Evolutionary conservation across 2,797 vertebrate genomes (phyloP), one percentile per base, ranked within the genome.

Genomic region (Peromyscus melanophrys): DNA sequence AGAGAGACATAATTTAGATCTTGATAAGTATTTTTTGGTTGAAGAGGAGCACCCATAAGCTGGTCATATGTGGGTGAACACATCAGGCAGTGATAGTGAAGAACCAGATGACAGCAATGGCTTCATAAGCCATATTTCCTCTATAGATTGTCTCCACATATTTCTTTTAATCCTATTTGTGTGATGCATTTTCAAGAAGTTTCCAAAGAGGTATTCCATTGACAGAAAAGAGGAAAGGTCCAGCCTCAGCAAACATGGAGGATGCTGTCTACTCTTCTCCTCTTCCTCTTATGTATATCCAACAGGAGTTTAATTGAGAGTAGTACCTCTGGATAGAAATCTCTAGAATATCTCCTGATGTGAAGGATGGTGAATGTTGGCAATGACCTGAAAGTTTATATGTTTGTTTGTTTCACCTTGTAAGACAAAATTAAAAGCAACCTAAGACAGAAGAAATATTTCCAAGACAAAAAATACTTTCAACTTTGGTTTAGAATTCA

Each of bases 391-490:
- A 89, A 89, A 17, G 37, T 63, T 65, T 92, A 37, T 67, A 6
- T 89, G 84, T 84, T 81, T 63, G 21, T 43, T 16, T 82, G 77
- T 67, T 94, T 31, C 25, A 80, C 37, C 55, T 82, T 82, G 10
- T 37, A 69, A 96, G 77, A 89, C 4, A 85, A 65, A 97, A 85
- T 29, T 90, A 90, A 94, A 97, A 83, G 46, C 19, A 88, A 88
- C 4, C 16, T 57, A 94, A 94, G 83, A 78, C 91, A 95, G 65
- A 94, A 31, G 59, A 84, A 65, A 11, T 85, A 43, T 34, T 34
- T 86, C 43, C 13, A 94, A 94, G 83, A 78, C 91, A 73, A n/a
- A 89, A 90, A 78, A 89, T 85, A 95, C 52, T 93, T 94, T 95
- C 65, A 88, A 11, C 43, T 37, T 95, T 89, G 19, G 43, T 34